Percentiles rank a stretch among this genome's conserved stretches.
Conservation (phyloP, 2,888 invertebrate species). For the Pachycephus smyrnensis region DNA sequence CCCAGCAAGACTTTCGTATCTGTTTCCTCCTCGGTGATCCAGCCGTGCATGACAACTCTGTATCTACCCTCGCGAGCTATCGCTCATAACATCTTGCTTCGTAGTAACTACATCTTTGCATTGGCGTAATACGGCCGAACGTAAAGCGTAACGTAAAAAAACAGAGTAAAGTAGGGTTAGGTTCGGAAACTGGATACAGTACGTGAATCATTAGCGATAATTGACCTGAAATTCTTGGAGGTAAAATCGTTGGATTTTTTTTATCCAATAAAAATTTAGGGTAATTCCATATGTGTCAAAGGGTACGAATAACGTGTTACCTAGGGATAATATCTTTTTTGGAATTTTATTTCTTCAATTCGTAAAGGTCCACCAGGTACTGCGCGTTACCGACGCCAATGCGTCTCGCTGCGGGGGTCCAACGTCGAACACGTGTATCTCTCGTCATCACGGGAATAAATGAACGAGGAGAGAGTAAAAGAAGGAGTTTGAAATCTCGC, state of each 20-base stretch:
- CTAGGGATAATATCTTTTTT: background rate
- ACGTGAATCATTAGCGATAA: background rate
- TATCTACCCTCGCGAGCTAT: conserved; percentile 29
- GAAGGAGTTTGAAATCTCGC: conserved; percentile 2
- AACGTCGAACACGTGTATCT: conserved; percentile 16
- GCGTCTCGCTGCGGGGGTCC: conserved; percentile 12
- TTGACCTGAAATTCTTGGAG: background rate
- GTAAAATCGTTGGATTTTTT: background rate
- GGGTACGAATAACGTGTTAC: background rate
- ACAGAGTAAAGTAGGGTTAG: too few species aligned
- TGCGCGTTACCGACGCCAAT: background rate
- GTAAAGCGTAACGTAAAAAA: background rate
- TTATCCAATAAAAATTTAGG: background rate
- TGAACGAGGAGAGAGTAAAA: conserved; percentile 13
- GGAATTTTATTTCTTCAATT: too few species aligned
- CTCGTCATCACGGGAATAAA: conserved; percentile 22
- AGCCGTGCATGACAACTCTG: conserved; percentile 35
- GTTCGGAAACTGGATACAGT: background rate
- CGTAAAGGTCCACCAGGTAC: background rate
- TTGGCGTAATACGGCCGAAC: background rate
- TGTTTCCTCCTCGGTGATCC: conserved; percentile 22
- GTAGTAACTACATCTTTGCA: conserved; percentile 27
- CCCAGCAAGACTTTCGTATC: conserved; percentile 15
- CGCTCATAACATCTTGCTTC: conserved; percentile 31
- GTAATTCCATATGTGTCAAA: background rate